These are phyloP conservation scores for Desmodus rotundus DNA, from an alignment of 2,113 vertebrate species.

Conservation along the genomic window DNA sequence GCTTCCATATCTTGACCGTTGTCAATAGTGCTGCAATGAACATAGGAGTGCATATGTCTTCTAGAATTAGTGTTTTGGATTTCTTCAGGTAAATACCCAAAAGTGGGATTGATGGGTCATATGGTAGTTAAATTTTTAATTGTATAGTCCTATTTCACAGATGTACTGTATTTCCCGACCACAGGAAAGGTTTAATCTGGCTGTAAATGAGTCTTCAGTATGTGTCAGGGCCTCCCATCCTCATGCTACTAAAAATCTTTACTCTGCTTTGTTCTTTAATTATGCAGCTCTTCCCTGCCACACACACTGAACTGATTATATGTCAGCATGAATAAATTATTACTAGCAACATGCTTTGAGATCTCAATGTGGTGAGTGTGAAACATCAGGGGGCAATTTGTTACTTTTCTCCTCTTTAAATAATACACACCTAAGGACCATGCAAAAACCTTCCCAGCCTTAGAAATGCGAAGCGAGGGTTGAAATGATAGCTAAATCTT, in stretches of 20 bases:
- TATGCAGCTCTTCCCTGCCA: constrained; percentile 16
- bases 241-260: not conserved
- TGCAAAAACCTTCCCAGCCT: not conserved
- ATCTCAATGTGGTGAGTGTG: not conserved
- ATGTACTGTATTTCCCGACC: constrained; percentile 52
- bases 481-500: not conserved
- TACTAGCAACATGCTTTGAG: constrained; percentile 5
- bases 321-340: constrained; percentile 47
- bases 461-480: not conserved
- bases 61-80: not conserved
- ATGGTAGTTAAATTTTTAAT: not conserved
- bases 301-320: constrained; percentile 24
- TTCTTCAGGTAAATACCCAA: not conserved
- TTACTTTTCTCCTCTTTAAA: constrained; percentile 57
- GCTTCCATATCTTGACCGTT: not conserved
- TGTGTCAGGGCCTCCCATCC: not conserved
- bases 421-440: not conserved
- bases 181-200: not conserved
- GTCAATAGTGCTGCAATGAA: not conserved
- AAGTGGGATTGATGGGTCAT: not conserved
- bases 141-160: not conserved
- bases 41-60: not conserved
- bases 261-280: constrained; percentile 29
- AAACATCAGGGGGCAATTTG: not conserved
- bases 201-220: constrained; percentile 3